A percentile compares a stretch with the other conserved stretches of the same genome.
These are phyloP conservation scores for Lepidotrigona ventralis DNA, from an alignment of 1,140 invertebrate genomes.

Conservation along the genomic window DNA sequence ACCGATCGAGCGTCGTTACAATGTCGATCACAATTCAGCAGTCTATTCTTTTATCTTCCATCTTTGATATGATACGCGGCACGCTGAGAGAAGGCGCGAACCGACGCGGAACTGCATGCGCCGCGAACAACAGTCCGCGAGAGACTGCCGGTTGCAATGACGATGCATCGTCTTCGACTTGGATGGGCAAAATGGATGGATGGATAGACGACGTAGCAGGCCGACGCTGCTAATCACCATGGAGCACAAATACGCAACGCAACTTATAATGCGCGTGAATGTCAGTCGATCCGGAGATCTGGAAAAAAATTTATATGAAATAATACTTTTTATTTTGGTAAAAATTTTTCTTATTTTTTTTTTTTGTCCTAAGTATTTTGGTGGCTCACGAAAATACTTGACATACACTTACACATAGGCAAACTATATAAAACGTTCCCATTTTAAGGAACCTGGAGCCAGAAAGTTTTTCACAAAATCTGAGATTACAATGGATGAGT, in stretches of 20 bases:
- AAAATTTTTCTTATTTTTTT: too few relatives aligned
- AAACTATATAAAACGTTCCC: too few relatives aligned
- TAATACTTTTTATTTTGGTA: not conserved
- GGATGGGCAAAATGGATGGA: conserved; percentile 59
- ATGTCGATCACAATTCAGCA: not conserved
- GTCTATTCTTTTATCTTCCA: too few relatives aligned
- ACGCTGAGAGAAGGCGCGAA: not conserved
- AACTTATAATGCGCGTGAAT: not conserved
- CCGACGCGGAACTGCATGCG: conserved; percentile 53
- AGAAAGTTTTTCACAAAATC: too few relatives aligned
- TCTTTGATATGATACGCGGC: too few relatives aligned
- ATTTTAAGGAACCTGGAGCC: too few relatives aligned
- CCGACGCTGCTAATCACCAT: conserved; percentile 1
- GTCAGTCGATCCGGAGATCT: not conserved
- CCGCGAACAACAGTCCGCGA: conserved; percentile 57
- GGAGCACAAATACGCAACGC: not conserved
- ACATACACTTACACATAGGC: not conserved
- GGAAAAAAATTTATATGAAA: not conserved
- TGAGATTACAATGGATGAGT: too few relatives aligned
- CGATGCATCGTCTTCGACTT: conserved; percentile 59
- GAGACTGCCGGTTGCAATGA: conserved; percentile 57
- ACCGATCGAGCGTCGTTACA: not conserved
- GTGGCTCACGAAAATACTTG: too few relatives aligned
- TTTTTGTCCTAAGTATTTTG: not conserved
- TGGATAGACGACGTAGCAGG: conserved; percentile 22